Base-by-base conservation (phyloP, 2,888 invertebrate species). In the Microctonus brassicae region DNA sequence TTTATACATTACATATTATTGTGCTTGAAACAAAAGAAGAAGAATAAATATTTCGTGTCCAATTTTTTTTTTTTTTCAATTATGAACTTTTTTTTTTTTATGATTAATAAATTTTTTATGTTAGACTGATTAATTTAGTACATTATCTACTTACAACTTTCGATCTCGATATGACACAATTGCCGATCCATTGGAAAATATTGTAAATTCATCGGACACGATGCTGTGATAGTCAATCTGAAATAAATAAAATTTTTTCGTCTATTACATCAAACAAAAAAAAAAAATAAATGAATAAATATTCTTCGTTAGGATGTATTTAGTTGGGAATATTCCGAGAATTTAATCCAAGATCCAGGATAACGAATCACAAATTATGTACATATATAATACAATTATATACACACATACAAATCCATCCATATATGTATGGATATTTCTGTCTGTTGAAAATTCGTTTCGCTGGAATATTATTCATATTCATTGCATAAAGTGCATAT, bases 121-220 rank as follows among this genome's bases (percentile, higher is more conserved):
- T 53, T 52, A n/a, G 13, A 17, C 24, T 63, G 29, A 63, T 26
- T 11, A 26, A 5, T 70, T 60, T 53, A 29, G 29, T 47, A 36
- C 10, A 36, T 39, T 26, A 7, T 85, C 88, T 93, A 96, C 97
- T 97, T 94, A 97, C 97, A 97, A 92, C 97, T 97, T 92, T 97
- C 97, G 84, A 97, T 96, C 91, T 97, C 96, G 88, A 97, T 95
- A 87, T 96, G 95, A 89, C 97, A 97, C 78, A 96, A 89, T 88
- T 97, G 97, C 80, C 96, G 93, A 88, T 97, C 97, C 97, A 97
- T 97, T 47, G 97, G 97, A 88, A 97, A 97, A 89, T 97, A 97
- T 88, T 97, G 96, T 64, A 97, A 92, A 88, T 97, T 95, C 97
- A 97, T 97, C 71, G 97, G 97, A 89, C 97, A 97, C 80, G 97